Conservation (phyloP, 2,113 vertebrate species). For the Hucho hucho region DNA sequence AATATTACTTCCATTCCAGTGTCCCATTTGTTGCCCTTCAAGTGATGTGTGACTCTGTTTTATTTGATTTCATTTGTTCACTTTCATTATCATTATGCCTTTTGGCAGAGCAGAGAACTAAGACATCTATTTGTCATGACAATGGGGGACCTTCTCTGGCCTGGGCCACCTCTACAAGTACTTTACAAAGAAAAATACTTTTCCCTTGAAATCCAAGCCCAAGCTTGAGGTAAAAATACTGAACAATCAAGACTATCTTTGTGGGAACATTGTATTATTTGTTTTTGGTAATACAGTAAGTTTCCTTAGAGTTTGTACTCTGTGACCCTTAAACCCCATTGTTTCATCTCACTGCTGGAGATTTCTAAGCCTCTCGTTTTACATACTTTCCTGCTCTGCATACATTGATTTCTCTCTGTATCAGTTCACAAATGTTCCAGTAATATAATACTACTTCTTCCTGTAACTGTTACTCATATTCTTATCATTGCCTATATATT, state of each 20-base stretch:
- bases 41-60: conserved; percentile 83
- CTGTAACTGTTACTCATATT: background rate
- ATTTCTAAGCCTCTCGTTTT: conserved; percentile 10
- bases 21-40: conserved; percentile 77
- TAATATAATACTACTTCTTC: background rate
- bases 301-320: background rate
- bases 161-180: conserved; percentile 45
- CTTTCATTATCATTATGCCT: conserved; percentile 73
- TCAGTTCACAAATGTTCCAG: background rate
- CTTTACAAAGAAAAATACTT: conserved; percentile 2
- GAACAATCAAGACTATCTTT: background rate
- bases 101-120: conserved; percentile 49
- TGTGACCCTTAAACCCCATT: background rate
- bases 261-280: background rate
- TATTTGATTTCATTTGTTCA: conserved; percentile 80
- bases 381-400: conserved; percentile 30
- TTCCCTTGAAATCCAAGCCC: background rate
- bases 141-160: conserved; percentile 33
- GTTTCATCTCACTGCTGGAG: background rate
- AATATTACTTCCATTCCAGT: conserved; percentile 74
- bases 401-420: conserved; percentile 1
- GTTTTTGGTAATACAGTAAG: background rate
- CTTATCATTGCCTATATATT: background rate
- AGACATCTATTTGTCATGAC: conserved; percentile 65
- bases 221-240: background rate